Conservation (phyloP, 2,113 vertebrate species). For the Otus sunia region DNA sequence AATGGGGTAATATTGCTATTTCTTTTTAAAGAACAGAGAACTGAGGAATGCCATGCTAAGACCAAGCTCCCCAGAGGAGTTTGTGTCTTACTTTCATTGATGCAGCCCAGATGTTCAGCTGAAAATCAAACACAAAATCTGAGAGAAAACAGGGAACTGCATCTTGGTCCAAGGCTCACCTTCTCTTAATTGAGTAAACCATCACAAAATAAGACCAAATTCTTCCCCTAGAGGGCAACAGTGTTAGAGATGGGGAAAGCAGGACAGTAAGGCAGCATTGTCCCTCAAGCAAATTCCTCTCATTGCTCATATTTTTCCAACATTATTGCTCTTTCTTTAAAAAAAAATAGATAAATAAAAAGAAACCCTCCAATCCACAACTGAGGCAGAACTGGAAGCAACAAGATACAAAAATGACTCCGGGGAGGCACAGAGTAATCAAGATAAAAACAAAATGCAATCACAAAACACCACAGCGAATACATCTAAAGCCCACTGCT, state of each 20-base stretch:
- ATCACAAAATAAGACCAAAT: background rate
- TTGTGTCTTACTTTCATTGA: background rate
- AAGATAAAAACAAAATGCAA: background rate
- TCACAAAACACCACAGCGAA: background rate
- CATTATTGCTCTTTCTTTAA: background rate
- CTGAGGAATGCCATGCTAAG: background rate
- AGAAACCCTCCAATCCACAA: background rate
- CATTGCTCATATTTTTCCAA: background rate
- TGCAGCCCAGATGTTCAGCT: background rate
- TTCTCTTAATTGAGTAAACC: background rate
- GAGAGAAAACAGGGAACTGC: background rate
- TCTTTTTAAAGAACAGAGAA: background rate
- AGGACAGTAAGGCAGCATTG: fast-evolving
- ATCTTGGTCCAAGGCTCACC: background rate
- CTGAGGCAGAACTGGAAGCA: background rate
- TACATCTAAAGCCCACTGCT: background rate
- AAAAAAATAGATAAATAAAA: background rate
- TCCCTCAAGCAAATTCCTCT: background rate
- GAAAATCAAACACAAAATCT: background rate
- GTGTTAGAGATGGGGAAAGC: background rate
- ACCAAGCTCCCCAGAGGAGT: background rate
- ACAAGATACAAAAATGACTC: background rate
- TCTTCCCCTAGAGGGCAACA: background rate
- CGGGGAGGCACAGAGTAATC: background rate
- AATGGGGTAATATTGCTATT: background rate